These are phyloP conservation scores for Eumacrocentrus americanus DNA, from an alignment of 2,888 invertebrate species.

Conservation along the genomic window DNA sequence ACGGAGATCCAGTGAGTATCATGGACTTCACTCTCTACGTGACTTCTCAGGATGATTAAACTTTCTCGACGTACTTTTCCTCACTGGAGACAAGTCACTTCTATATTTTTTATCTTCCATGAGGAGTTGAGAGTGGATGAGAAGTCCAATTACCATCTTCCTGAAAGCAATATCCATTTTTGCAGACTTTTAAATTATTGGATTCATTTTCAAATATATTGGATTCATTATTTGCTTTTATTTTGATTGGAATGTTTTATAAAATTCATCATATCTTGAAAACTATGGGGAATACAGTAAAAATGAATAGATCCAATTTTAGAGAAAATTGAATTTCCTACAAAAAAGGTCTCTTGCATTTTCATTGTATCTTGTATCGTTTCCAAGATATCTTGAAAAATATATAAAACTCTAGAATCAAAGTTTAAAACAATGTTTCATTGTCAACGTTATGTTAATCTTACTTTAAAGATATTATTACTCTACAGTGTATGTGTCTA, in stretches of 20 bases:
- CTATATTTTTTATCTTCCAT: too few species aligned
- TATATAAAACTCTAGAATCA: too few species aligned
- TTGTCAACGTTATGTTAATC: background rate
- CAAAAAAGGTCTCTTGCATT: too few species aligned
- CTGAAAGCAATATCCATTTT: background rate
- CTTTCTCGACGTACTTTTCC: slow-evolving; percentile 32
- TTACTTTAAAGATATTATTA: too few species aligned
- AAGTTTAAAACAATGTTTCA: background rate
- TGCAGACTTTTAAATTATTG: background rate
- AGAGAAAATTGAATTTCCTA: too few species aligned
- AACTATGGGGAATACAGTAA: too few species aligned
- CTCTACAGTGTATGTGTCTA: background rate
- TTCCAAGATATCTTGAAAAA: too few species aligned
- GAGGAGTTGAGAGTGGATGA: background rate
- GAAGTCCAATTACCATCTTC: background rate
- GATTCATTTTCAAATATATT: background rate
- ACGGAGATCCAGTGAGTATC: slow-evolving; percentile 56
- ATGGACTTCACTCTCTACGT: slow-evolving; percentile 41
- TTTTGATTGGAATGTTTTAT: too few species aligned
- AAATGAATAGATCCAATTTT: too few species aligned
- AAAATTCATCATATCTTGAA: too few species aligned
- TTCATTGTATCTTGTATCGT: too few species aligned
- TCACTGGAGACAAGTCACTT: slow-evolving; percentile 20
- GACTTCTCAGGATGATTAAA: slow-evolving; percentile 53
- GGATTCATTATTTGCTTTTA: background rate